Conservation (phyloP, 2,113 vertebrate genomes). For the Sebastes schlegelii region DNA sequence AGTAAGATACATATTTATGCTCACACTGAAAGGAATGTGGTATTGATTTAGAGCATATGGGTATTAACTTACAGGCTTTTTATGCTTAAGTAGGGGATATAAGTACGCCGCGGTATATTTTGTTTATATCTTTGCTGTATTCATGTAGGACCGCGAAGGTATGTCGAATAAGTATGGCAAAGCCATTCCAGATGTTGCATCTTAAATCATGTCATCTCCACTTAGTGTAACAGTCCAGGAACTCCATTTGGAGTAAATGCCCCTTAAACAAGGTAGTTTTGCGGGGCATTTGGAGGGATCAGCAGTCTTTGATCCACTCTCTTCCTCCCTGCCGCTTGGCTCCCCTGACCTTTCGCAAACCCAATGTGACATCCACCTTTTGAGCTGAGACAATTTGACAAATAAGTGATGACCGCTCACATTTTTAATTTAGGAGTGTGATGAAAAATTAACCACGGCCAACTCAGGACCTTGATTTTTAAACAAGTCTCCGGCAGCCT, state of each 20-base stretch:
- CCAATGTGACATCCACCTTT: slow-evolving; percentile 79
- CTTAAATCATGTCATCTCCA: slow-evolving; percentile 79
- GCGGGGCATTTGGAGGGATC: slow-evolving; percentile 70
- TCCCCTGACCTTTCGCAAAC: slow-evolving; percentile 78
- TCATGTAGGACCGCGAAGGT: slow-evolving; percentile 58
- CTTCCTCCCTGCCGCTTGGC: slow-evolving; percentile 43
- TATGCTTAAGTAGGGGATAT: slow-evolving; percentile 65
- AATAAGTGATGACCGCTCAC: slow-evolving; percentile 86
- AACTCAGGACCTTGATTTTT: slow-evolving; percentile 78
- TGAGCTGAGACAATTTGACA: slow-evolving; percentile 80
- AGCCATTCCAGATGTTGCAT: slow-evolving; percentile 80
- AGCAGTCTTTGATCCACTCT: slow-evolving; percentile 74
- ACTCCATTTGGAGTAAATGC: slow-evolving; percentile 76
- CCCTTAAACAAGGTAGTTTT: slow-evolving; percentile 74
- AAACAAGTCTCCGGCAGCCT: slow-evolving; percentile 55
- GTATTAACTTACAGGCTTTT: slow-evolving; percentile 77
- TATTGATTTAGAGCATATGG: slow-evolving; percentile 72
- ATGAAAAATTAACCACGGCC: slow-evolving; percentile 83
- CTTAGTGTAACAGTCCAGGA: slow-evolving; percentile 71
- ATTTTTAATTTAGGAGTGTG: slow-evolving; percentile 85
- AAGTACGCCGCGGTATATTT: slow-evolving; percentile 60
- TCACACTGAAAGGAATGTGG: slow-evolving; percentile 67
- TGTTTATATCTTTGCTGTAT: slow-evolving; percentile 75
- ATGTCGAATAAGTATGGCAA: slow-evolving; percentile 66
- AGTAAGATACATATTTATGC: slow-evolving; percentile 69